Base-by-base conservation (phyloP, 2,888 invertebrate species). In the Amblyjoppa proteus region DNA sequence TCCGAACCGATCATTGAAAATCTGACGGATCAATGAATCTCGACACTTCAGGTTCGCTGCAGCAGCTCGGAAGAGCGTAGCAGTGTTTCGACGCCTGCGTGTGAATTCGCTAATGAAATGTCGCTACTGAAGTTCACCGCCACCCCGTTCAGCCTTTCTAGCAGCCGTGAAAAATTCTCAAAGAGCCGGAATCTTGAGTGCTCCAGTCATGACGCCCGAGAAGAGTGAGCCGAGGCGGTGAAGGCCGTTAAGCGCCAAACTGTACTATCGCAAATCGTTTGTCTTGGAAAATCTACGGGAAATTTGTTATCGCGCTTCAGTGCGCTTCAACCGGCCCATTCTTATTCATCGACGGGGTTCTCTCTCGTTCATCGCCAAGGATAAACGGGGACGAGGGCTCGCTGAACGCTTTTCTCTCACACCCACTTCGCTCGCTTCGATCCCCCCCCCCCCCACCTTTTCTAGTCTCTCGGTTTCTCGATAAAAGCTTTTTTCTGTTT, bases 401-500 rank as follows among this genome's bases (percentile, higher is more conserved):
- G 34, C 45, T 16, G 61, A 64, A 34, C 31, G 61, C 69, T 56
- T 38, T 69, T 68, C 53, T 38, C 28, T 66, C 20, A 68, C 75
- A 61, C 38, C 45, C 74, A 74, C 16, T 34, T 66, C 73, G 3
- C 11, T 28, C 64, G 16, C 58, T 76, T 69, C 20, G 28, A 20
- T 28, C 13, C 58, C 28, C 31, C 75, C 31, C 75, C 20, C 20
- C 20, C 20, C 20, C 20, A 20, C 20, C 20, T 70, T 70, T 13
- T 69, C 76, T n/a, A n/a, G 51, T 20, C 38, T 56, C 28, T 31
- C 66, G 2, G 41, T 69, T 41, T 78, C 49, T 69, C 56, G 51
- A 61, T 69, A 80, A 84, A 78, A 84, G 80, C 81, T 77, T 84
- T 61, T 84, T 85, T 80, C 70, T 80, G 76, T 82, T 34, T 66